phyloP scores from a whole-genome alignment of 2,888 invertebrate genomes.

The Drosophila tripunctata region DNA sequence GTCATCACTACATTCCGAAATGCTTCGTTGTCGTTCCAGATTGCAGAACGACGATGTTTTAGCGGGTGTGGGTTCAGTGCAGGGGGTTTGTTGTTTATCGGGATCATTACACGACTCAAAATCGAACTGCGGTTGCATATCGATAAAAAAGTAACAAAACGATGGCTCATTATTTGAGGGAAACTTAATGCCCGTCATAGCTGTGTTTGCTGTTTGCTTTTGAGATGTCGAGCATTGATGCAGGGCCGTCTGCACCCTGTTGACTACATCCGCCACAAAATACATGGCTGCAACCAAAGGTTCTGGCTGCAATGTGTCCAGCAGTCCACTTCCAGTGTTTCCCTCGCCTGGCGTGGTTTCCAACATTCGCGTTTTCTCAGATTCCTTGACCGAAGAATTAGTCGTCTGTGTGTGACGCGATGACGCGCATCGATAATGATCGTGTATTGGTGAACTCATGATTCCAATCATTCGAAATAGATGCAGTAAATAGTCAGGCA shows the following conservation, averaged over 20 bases:
- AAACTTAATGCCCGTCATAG: slow-evolving; percentile 44
- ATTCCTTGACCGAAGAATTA: slow-evolving; percentile 25
- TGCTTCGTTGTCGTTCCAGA: slow-evolving; percentile 56
- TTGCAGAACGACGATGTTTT: slow-evolving; percentile 4
- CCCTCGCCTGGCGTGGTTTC: slow-evolving; percentile 25
- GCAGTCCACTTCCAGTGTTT: slow-evolving; percentile 24
- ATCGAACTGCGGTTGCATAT: slow-evolving; percentile 50
- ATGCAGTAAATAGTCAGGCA: slow-evolving; percentile 60
- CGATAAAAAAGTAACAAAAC: slow-evolving; percentile 65
- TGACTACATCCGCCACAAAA: slow-evolving; percentile 59
- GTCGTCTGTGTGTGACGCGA: slow-evolving; percentile 20
- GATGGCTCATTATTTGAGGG: slow-evolving; percentile 32
- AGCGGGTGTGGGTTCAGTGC: neutral
- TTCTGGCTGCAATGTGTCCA: slow-evolving; percentile 50
- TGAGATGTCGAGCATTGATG: slow-evolving; percentile 55
- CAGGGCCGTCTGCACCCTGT: slow-evolving; percentile 50
- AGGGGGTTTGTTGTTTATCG: slow-evolving; percentile 11
- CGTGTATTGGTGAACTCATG: slow-evolving; percentile 68
- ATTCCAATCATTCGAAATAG: slow-evolving; percentile 50
- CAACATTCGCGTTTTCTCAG: slow-evolving; percentile 31
- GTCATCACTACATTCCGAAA: slow-evolving; percentile 67
- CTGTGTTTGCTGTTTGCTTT: slow-evolving; percentile 32
- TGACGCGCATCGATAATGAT: slow-evolving; percentile 54
- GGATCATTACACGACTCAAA: slow-evolving; percentile 34
- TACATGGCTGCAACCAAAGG: slow-evolving; percentile 60